Base-by-base conservation (phyloP, 53 echinoderm and acorn worm species). In the Arbacia lixula region DNA sequence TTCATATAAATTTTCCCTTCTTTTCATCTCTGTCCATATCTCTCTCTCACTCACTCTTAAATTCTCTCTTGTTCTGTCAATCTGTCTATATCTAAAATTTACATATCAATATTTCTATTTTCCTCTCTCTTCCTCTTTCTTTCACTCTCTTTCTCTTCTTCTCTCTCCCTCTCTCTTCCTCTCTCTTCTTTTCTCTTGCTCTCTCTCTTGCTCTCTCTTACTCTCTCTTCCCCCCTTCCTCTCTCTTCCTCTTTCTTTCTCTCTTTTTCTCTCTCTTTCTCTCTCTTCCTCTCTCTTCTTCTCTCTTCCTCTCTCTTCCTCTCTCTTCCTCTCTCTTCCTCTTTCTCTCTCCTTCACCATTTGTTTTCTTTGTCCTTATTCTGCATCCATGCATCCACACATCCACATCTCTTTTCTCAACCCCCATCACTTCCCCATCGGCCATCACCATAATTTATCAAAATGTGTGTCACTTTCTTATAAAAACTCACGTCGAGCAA, bases 381-480 rank as follows among this genome's bases (percentile, higher is more conserved):
- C 34, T 9, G 36, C 38, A 37, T 34, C 35, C 31, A 63, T 63
- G 33, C 33, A 63, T 31, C 24, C 8, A 2, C 38, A 37, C 3
- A n/a, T 37, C 38, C 66, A 35, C 33, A 1, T 2, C 21, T 34
- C 37, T 66, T 20, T 36, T 26, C 43, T 69, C 43, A 42, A 69
- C 43, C 42, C 36, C 29, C 69, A 24, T 25, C 4, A n/a, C 4
- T 10, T 69, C 69, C 29, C 43, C 69, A n/a, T n/a, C 69, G 27
- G 69, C n/a, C n/a, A n/a, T 16, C 21, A 28, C 69, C 69, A 40
- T 43, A 41, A 69, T 69, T 69, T 6, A 2, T 43, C 43, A 43
- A 69, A n/a, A 43, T 27, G 17, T 26, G 28, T 26, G 69, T 69
- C 69, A 69, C 40, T 69, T 69, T 69, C 46, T 43, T 43, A n/a